phyloP scores from a whole-genome alignment of 2,797 vertebrate genomes.

The Glossophaga mutica region DNA sequence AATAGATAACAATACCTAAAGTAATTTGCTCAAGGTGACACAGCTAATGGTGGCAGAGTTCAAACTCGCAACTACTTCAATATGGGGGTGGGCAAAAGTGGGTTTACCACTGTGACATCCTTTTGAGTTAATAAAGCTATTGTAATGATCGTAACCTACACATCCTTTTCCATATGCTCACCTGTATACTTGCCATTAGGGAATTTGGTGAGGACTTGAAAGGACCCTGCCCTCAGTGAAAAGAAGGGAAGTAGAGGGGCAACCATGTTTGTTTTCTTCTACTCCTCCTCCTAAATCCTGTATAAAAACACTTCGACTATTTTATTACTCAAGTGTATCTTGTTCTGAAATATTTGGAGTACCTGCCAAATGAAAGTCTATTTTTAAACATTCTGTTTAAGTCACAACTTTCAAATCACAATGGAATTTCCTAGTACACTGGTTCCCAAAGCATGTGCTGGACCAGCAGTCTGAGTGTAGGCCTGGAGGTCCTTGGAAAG shows the following conservation, averaged over 20 bases:
- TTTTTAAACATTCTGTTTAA: neutral
- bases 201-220: neutral
- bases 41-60: neutral
- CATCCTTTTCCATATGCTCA: neutral
- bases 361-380: neutral
- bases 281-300: neutral
- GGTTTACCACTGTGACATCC: neutral
- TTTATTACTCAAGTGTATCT: neutral
- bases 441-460: neutral
- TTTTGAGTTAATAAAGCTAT: neutral
- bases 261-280: neutral
- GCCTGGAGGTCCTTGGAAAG: neutral
- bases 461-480: neutral
- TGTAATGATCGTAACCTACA: neutral
- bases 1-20: neutral
- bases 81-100: neutral
- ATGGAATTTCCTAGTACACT: neutral
- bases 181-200: neutral
- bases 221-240: neutral
- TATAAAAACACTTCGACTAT: neutral
- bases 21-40: neutral
- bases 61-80: neutral
- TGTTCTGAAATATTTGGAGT: neutral
- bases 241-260: neutral
- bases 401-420: slow-evolving; percentile 10